Evolutionary conservation across 92 coral and sea anemone species (phyloP).

Genomic region (Epizoanthus stellaris): DNA sequence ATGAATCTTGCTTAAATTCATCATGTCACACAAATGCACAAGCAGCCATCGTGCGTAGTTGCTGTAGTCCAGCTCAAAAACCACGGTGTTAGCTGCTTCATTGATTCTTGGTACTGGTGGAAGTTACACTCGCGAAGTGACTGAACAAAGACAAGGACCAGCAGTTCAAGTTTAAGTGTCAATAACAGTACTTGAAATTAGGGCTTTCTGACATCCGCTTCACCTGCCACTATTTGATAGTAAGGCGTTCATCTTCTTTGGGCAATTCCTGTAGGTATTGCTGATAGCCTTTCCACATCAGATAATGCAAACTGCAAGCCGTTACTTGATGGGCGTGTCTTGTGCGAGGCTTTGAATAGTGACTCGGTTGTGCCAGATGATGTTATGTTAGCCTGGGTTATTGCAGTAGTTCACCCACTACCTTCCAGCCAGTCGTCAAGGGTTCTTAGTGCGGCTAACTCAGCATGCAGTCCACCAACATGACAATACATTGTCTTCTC

Average conservation of each 20-base stretch:
- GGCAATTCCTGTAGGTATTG: neutral
- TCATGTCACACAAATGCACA: neutral
- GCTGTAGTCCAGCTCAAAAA: neutral
- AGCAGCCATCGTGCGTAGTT: neutral
- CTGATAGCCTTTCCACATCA: neutral
- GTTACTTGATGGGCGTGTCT: no score
- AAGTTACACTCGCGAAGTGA: neutral
- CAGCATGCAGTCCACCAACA: neutral
- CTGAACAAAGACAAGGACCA: neutral
- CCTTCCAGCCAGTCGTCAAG: neutral
- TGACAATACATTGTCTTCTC: neutral
- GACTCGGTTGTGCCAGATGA: neutral
- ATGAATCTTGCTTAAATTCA: neutral
- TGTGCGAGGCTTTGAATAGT: no score
- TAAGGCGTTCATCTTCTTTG: neutral
- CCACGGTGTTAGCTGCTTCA: neutral
- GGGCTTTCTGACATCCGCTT: neutral
- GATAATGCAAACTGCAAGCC: neutral
- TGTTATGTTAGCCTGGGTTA: neutral
- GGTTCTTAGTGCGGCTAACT: no score
- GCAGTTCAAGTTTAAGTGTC: neutral
- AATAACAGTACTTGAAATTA: neutral
- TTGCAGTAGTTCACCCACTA: conserved; percentile 15
- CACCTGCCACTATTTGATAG: neutral
- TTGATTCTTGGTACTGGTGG: neutral